These are phyloP conservation scores for Anolis apletophallus DNA, from an alignment of 2,797 vertebrate species.

Conservation along the genomic window DNA sequence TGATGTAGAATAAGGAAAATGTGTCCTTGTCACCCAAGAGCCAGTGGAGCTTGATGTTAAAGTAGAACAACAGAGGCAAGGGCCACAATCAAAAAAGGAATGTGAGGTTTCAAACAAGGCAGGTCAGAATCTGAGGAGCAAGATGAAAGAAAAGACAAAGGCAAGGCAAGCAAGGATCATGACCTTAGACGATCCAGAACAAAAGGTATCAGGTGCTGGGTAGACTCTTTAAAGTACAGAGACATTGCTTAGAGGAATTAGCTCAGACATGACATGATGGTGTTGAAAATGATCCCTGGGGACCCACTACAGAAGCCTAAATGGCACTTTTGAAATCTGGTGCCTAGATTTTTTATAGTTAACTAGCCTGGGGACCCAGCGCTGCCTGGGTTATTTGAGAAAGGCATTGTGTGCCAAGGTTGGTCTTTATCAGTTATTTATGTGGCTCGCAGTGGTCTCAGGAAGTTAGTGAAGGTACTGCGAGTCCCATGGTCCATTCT, in stretches of 20 bases:
- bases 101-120: background rate
- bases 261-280: no score
- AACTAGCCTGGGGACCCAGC: no score
- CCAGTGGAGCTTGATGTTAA: background rate
- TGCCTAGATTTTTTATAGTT: background rate
- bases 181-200: background rate
- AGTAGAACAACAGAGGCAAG: background rate
- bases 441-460: no score
- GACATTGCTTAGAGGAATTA: background rate
- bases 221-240: background rate
- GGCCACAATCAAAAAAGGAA: background rate
- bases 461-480: no score
- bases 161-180: background rate
- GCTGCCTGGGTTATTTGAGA: no score
- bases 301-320: no score
- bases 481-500: no score
- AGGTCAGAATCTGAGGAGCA: background rate
- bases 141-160: background rate
- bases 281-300: background rate
- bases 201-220: no score
- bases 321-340: background rate
- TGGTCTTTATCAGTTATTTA: no score
- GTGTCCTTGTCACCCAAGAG: background rate
- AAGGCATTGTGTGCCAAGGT: no score
- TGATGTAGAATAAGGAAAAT: background rate